A percentile compares a stretch with the other conserved stretches of the same genome.
Conservation (phyloP, 2,797 vertebrate species). For the Stomatorhinus walkeri region DNA sequence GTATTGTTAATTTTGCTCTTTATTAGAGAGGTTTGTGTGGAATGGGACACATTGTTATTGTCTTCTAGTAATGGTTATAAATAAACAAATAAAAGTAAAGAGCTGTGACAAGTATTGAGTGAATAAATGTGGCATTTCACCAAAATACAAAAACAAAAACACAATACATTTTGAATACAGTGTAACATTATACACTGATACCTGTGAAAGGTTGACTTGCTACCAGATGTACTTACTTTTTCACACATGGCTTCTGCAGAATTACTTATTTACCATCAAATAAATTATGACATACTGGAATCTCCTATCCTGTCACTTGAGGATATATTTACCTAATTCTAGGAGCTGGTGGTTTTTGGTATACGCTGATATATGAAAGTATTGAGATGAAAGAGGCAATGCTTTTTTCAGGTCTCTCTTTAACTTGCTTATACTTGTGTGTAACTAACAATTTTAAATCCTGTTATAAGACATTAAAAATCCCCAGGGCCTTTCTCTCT, state of each 20-base stretch:
- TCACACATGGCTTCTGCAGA: neutral
- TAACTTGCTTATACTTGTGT: neutral
- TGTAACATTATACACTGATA: neutral
- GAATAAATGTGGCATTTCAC: neutral
- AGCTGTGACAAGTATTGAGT: neutral
- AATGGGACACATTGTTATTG: conserved; percentile 56
- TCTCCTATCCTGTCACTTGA: neutral
- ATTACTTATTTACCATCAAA: neutral
- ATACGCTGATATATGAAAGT: neutral
- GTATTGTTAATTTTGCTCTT: conserved; percentile 55
- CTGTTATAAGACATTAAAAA: neutral
- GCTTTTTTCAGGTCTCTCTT: neutral
- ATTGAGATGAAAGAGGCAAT: neutral
- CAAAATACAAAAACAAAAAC: neutral
- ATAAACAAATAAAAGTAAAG: conserved; percentile 37
- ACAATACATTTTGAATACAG: neutral
- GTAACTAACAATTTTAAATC: neutral
- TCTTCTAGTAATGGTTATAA: conserved; percentile 63
- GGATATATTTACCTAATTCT: neutral
- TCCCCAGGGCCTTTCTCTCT: neutral
- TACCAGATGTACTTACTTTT: neutral
- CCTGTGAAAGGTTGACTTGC: neutral
- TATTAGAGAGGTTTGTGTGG: conserved; percentile 37
- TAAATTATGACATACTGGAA: neutral
- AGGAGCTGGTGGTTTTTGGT: neutral